These are phyloP conservation scores for Gouania willdenowi DNA, from an alignment of 2,797 vertebrate genomes.

Conservation along the genomic window DNA sequence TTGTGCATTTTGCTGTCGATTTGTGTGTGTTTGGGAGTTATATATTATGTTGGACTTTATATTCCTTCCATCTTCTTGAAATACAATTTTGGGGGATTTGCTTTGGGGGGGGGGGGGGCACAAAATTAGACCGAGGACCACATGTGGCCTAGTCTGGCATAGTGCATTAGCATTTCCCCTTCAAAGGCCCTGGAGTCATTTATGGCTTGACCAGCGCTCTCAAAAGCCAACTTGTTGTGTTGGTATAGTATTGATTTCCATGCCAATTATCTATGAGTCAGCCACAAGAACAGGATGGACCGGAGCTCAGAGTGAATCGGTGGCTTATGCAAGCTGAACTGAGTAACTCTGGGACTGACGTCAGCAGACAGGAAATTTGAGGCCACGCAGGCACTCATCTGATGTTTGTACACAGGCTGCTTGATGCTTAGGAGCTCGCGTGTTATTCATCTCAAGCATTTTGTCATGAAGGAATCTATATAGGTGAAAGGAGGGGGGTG, in stretches of 20 bases:
- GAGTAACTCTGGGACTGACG: constrained; percentile 45
- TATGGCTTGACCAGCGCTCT: constrained; percentile 29
- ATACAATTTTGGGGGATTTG: too few relatives aligned
- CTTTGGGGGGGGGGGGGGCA: not conserved
- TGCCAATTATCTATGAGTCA: constrained; percentile 67
- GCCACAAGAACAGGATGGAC: constrained; percentile 49
- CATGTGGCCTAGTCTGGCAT: constrained; percentile 2
- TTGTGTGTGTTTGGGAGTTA: too few relatives aligned
- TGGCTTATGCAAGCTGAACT: constrained; percentile 60
- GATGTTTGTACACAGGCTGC: constrained; percentile 5
- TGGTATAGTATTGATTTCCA: constrained; percentile 65
- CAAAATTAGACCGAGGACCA: not conserved
- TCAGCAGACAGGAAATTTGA: constrained; percentile 49
- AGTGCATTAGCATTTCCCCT: constrained; percentile 12
- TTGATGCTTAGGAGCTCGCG: not conserved
- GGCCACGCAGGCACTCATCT: constrained; percentile 10
- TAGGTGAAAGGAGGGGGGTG: not conserved
- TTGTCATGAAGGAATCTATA: not conserved
- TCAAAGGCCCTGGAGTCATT: constrained; percentile 11
- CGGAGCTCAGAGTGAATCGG: constrained; percentile 29
- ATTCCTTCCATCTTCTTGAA: too few relatives aligned
- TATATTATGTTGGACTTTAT: too few relatives aligned
- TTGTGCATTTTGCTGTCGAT: too few relatives aligned
- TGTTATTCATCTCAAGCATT: not conserved
- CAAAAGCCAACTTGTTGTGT: constrained; percentile 50